A percentile compares a stretch with the other conserved stretches of the same genome.
Evolutionary conservation across 2,888 invertebrate genomes (phyloP).

Genomic region (Microdon myrmicae): DNA sequence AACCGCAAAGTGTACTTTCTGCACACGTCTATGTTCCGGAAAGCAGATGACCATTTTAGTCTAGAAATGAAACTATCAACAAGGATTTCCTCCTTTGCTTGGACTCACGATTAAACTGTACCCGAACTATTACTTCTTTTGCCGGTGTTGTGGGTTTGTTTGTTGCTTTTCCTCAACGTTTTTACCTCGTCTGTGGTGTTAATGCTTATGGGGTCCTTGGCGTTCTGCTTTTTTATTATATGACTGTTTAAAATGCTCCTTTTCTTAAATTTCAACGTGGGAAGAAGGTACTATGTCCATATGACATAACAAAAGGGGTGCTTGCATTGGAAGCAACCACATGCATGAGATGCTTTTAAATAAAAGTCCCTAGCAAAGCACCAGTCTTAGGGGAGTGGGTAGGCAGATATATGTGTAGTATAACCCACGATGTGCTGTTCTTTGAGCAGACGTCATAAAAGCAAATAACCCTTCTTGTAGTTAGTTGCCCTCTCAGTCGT

Average conservation of each 20-base stretch:
- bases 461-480: slow-evolving; percentile 30
- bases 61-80: slow-evolving; percentile 3
- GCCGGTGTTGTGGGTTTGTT: neutral
- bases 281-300: slow-evolving; percentile 10
- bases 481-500: neutral
- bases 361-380: slow-evolving; percentile 37
- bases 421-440: slow-evolving; percentile 16
- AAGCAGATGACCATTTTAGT: slow-evolving; percentile 23
- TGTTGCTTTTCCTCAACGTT: slow-evolving; percentile 11
- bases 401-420: slow-evolving; percentile 2
- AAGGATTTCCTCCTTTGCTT: too few species aligned
- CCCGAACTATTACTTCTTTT: slow-evolving; percentile 4
- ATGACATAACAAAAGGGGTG: slow-evolving; percentile 26
- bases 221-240: slow-evolving; percentile 22
- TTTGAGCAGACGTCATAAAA: slow-evolving; percentile 43
- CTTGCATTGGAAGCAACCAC: slow-evolving; percentile 41
- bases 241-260: slow-evolving; percentile 21
- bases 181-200: slow-evolving; percentile 17
- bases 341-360: slow-evolving; percentile 49
- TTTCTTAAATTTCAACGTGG: slow-evolving; percentile 6
- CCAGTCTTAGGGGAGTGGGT: neutral
- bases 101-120: neutral
- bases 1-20: slow-evolving; percentile 25
- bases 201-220: neutral
- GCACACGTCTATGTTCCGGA: slow-evolving; percentile 14